Conservation (phyloP, 2,113 vertebrate species). For the Strigops habroptila region DNA sequence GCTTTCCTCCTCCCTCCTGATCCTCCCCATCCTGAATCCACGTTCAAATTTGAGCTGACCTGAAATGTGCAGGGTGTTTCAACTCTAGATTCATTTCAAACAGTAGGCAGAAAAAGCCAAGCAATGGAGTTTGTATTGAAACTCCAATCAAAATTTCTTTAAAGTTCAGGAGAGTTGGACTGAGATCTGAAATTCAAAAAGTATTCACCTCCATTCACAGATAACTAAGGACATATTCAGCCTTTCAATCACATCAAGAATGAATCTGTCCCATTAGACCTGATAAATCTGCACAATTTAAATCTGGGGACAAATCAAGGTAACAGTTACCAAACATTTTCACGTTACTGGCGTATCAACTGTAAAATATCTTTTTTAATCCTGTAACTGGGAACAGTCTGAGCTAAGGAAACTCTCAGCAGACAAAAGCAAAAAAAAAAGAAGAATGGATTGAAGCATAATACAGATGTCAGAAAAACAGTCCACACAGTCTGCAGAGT, state of each 20-base stretch:
- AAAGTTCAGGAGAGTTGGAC: neutral
- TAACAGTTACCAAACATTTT: neutral
- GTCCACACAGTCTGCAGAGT: neutral
- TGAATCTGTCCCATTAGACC: neutral
- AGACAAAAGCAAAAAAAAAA: neutral
- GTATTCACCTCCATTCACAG: neutral
- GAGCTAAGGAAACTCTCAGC: neutral
- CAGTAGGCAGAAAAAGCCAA: neutral
- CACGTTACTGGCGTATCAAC: neutral
- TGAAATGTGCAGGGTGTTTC: neutral
- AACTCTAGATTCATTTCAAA: neutral
- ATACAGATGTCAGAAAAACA: neutral
- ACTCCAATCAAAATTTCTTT: neutral
- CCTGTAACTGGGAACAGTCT: neutral
- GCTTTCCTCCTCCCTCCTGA: neutral
- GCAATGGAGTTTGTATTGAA: neutral
- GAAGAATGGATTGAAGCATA: neutral
- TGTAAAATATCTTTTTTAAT: neutral
- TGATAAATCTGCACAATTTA: neutral
- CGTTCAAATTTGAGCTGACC: neutral
- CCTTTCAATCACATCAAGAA: neutral
- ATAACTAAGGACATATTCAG: neutral
- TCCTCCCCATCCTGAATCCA: neutral
- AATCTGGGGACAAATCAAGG: neutral
- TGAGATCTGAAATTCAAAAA: neutral